Percentiles rank a stretch among this genome's conserved stretches.
phyloP scores from a whole-genome alignment of 2,113 vertebrate genomes.

The Macquaria ambigua region DNA sequence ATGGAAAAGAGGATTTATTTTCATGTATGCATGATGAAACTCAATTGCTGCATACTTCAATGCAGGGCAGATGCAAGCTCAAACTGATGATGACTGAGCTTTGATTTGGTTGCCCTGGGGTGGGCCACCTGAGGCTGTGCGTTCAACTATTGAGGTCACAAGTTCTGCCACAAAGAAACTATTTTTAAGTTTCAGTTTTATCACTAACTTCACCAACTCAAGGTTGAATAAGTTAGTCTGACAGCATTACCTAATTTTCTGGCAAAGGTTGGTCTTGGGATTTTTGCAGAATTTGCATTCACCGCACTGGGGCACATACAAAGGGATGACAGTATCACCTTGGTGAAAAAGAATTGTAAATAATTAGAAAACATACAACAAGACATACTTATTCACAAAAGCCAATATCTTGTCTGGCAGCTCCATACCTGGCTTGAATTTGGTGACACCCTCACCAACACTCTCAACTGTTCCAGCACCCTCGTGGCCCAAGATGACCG shows the following conservation, averaged over 20 bases:
- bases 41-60: neutral
- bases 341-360: neutral
- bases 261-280: constrained; percentile 88
- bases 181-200: neutral
- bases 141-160: neutral
- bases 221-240: neutral
- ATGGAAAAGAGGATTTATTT: neutral
- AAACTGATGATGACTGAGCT: constrained; percentile 19
- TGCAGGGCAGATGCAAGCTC: neutral
- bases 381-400: neutral
- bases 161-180: constrained; percentile 6
- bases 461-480: constrained; percentile 91
- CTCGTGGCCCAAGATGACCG: constrained; percentile 91
- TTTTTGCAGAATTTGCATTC: constrained; percentile 89
- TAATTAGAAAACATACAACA: neutral
- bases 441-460: constrained; percentile 93
- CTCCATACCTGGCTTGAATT: constrained; percentile 89
- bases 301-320: constrained; percentile 89
- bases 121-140: neutral
- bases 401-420: neutral
- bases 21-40: constrained; percentile 30
- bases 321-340: constrained; percentile 89
- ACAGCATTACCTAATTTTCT: constrained; percentile 82
- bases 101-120: constrained; percentile 11
- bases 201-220: neutral